A percentile compares a stretch with the other conserved stretches of the same genome.
Evolutionary conservation across 2,113 vertebrate genomes (phyloP).

Genomic region (Sardina pilchardus): DNA sequence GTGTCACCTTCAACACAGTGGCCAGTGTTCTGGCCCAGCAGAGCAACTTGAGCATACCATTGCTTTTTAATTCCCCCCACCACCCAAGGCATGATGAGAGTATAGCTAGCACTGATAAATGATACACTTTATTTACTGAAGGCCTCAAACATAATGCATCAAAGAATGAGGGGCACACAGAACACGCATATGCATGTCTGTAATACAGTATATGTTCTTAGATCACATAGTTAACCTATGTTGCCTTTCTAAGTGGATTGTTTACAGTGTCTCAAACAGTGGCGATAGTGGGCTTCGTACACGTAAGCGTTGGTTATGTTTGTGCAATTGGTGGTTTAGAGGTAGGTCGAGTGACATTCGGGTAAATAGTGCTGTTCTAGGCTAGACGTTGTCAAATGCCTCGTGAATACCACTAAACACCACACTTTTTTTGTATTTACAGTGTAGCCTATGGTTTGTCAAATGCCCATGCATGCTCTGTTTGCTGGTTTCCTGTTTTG

Average conservation of each 20-base stretch:
- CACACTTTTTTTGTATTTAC: neutral
- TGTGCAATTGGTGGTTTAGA: neutral
- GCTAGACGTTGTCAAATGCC: neutral
- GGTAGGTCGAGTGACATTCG: neutral
- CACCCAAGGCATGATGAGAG: neutral
- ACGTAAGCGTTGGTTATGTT: neutral
- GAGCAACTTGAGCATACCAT: neutral
- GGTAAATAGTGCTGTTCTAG: neutral
- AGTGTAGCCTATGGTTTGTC: neutral
- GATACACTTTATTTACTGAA: neutral
- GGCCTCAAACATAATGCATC: neutral
- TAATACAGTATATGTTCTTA: neutral
- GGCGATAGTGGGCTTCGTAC: neutral
- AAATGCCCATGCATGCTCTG: conserved; percentile 57
- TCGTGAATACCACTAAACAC: neutral
- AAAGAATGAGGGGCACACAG: neutral
- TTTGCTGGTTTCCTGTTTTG: conserved; percentile 68
- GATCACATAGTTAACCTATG: neutral
- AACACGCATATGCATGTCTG: neutral
- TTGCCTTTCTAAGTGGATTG: neutral
- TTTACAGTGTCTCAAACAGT: neutral
- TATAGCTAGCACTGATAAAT: neutral
- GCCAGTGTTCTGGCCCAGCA: neutral
- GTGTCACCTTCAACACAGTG: neutral
- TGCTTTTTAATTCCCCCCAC: neutral